A percentile compares a stretch with the other conserved stretches of the same genome.
Evolutionary conservation across 2,888 invertebrate species (phyloP).

Genomic region (Anaspis maculata): DNA sequence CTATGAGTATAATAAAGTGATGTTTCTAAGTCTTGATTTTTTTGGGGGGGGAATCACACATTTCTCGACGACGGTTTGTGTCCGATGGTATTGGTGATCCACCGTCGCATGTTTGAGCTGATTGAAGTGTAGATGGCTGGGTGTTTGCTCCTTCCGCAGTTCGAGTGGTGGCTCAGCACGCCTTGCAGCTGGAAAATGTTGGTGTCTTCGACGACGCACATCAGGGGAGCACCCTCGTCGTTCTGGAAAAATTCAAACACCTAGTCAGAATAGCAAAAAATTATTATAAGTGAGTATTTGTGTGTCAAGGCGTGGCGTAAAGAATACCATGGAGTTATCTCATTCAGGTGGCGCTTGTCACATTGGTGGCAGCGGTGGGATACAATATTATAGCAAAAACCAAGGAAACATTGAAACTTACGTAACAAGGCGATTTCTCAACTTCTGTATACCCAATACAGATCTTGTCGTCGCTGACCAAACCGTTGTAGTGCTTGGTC

Average conservation of each 20-base stretch:
- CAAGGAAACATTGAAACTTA: constrained; percentile 36
- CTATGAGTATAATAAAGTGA: no score
- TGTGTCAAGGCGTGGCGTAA: no score
- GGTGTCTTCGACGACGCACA: constrained; percentile 48
- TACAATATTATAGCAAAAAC: background rate
- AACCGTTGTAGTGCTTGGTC: constrained; percentile 52
- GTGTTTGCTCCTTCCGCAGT: constrained; percentile 50
- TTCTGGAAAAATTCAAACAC: constrained; percentile 44
- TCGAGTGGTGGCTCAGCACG: constrained; percentile 50
- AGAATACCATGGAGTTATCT: no score
- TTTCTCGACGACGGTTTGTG: constrained; percentile 8
- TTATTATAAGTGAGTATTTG: no score
- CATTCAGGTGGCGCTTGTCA: no score
- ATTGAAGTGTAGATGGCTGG: constrained; percentile 50
- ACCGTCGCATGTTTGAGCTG: constrained; percentile 34
- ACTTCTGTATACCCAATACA: constrained; percentile 52
- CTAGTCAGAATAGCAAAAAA: no score
- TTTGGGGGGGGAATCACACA: constrained; percentile 12
- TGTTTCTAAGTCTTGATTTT: no score
- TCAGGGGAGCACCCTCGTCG: constrained; percentile 58
- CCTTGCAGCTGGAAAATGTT: constrained; percentile 54
- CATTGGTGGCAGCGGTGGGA: no score
- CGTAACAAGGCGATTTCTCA: constrained; percentile 51
- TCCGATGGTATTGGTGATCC: constrained; percentile 43
- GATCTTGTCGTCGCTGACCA: constrained; percentile 48